These are phyloP conservation scores for Salvator merianae DNA, from an alignment of 2,113 vertebrate species.

Conservation along the genomic window DNA sequence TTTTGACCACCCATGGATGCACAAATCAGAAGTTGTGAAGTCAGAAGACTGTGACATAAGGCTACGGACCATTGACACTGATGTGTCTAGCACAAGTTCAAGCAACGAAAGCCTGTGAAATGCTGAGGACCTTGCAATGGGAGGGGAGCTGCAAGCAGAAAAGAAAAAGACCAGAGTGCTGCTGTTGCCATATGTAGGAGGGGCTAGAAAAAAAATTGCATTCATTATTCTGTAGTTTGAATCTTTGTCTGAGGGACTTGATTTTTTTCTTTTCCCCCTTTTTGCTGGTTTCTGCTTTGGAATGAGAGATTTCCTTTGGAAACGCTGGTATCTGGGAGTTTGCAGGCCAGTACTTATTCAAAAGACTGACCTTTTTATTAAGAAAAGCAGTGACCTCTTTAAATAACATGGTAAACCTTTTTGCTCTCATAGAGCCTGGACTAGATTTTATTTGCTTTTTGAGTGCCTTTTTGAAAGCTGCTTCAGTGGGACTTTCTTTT, in stretches of 20 bases:
- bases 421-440: constrained; percentile 92
- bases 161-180: constrained; percentile 71
- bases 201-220: constrained; percentile 62
- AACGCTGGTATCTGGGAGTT: constrained; percentile 79
- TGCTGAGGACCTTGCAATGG: constrained; percentile 62
- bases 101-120: constrained; percentile 97
- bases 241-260: constrained; percentile 78
- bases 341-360: constrained; percentile 87
- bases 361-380: constrained; percentile 81
- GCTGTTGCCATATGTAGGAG: constrained; percentile 64
- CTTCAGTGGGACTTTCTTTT: constrained; percentile 85
- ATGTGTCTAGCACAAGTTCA: constrained; percentile 92
- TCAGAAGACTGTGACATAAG: constrained; percentile 86
- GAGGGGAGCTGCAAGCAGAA: constrained; percentile 69
- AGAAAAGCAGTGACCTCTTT: constrained; percentile 85
- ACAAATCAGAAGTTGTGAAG: constrained; percentile 79
- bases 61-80: constrained; percentile 87
- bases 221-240: constrained; percentile 78
- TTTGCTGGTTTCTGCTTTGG: constrained; percentile 79
- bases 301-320: constrained; percentile 78
- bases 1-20: constrained; percentile 94
- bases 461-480: constrained; percentile 98
- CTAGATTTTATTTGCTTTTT: constrained; percentile 91
- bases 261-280: constrained; percentile 66
- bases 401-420: constrained; percentile 81